Conservation (phyloP, 2,113 vertebrate species). For the Daboia siamensis region DNA sequence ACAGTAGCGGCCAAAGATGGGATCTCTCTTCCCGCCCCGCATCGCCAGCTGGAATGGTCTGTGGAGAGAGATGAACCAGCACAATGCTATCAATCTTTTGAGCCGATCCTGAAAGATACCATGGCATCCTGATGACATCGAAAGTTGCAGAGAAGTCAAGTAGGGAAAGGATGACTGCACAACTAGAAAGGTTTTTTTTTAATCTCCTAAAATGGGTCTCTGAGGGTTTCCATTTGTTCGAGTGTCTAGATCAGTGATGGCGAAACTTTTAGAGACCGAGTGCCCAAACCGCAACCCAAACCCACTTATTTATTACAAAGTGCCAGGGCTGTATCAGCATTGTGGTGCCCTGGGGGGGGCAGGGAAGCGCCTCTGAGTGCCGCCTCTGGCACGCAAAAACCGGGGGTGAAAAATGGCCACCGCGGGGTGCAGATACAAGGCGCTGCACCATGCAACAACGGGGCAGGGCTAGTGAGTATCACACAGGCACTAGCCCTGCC, state of each 20-base stretch:
- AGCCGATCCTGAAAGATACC: neutral
- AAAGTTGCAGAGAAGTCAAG: neutral
- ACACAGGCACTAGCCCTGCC: too few relatives aligned
- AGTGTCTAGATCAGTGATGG: neutral
- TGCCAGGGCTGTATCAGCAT: too few relatives aligned
- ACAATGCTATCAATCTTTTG: neutral
- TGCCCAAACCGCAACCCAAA: too few relatives aligned
- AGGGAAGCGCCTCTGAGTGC: too few relatives aligned
- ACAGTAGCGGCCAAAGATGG: neutral
- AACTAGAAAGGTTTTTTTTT: neutral
- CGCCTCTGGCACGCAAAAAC: too few relatives aligned
- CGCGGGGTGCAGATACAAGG: too few relatives aligned
- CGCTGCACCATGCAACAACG: too few relatives aligned
- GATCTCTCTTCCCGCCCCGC: neutral
- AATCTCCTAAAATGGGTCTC: neutral
- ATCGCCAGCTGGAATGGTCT: neutral
- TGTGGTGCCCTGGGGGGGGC: too few relatives aligned
- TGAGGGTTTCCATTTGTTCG: neutral
- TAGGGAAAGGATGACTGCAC: neutral
- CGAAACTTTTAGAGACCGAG: too few relatives aligned
- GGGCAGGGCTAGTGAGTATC: too few relatives aligned
- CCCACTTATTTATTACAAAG: too few relatives aligned
- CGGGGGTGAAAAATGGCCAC: too few relatives aligned
- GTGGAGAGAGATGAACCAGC: neutral
- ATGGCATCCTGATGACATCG: neutral